These are phyloP conservation scores for Gonioctena quinquepunctata DNA, from an alignment of 1,140 invertebrate genomes.

Conservation along the genomic window DNA sequence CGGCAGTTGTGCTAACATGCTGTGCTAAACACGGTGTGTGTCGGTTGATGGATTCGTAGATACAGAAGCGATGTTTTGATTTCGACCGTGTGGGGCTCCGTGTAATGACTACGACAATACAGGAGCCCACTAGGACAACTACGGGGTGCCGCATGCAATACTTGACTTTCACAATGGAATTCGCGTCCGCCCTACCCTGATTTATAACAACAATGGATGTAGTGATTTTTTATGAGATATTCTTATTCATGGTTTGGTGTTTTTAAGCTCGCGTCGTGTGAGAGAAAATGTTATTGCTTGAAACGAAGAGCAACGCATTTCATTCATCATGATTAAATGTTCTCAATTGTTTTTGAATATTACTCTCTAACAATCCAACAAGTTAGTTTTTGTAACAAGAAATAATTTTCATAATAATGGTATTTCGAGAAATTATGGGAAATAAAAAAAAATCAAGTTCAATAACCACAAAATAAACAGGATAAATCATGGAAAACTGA, in stretches of 20 bases:
- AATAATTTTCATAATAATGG: no score
- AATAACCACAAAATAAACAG: no score
- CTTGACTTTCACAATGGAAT: constrained; percentile 34
- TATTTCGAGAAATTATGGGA: no score
- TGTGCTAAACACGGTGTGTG: constrained; percentile 21
- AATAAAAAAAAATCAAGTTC: no score
- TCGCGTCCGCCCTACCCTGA: not conserved
- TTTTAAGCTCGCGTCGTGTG: no score
- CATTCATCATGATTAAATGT: no score
- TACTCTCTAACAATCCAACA: no score
- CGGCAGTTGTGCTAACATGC: constrained; percentile 25
- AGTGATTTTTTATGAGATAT: not conserved
- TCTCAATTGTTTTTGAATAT: no score
- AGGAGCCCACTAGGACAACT: constrained; percentile 11
- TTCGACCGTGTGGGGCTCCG: constrained; percentile 23
- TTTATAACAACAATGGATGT: not conserved
- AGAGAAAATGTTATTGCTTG: no score
- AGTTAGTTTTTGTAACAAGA: no score
- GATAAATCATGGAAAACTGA: no score
- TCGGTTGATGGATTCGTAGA: constrained; percentile 30
- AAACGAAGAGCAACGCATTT: no score
- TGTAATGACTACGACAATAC: constrained; percentile 35
- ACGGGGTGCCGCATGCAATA: constrained; percentile 31
- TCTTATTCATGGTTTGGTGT: not conserved
- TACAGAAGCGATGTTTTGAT: constrained; percentile 31